Evolutionary conservation across 2,113 vertebrate species (phyloP), one percentile per base, ranked within the genome.

Genomic region (Ginglymostoma cirratum): DNA sequence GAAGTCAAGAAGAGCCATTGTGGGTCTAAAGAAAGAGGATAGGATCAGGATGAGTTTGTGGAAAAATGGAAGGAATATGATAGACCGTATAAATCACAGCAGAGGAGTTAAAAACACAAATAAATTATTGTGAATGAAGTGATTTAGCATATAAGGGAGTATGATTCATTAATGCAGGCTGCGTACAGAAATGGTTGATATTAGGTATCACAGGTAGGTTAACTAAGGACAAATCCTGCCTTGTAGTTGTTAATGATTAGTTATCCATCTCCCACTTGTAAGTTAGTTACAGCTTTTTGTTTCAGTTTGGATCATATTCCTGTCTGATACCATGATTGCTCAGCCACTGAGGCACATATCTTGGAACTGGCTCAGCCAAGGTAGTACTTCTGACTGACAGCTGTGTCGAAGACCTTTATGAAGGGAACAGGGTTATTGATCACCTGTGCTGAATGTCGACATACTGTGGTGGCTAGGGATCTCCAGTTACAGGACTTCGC

Each of bases 401-500:
- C 80, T 83, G 38, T 45, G 80, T 83, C n/a, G 45, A 38, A 45
- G 38, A 42, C 80, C 17, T 38, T 83, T 45, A 17, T 42, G 80
- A 45, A 42, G 19, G 80, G 38, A 45, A 42, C 38, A 42, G 12
- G n/a, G 76, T 48, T n/a, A 90, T 61, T 90, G 87, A 66, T 38
- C 1, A 5, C 0, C 34, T 93, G 61, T 19, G 66, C n/a, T 66
- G 34, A 21, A 66, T n/a, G n/a, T 65, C 17, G 30, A 92, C 55
- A 65, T n/a, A 61, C 52, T 65, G 34, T 65, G 52, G 52, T 90
- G 48, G 87, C 27, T 4, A 90, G 48, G 1, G 52, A 55, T 90
- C 87, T 90, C 87, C 86, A 89, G 30, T 89, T 90, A 61, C 87
- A 90, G 12, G 87, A 90, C 89, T 61, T 90, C 61, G 67, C 1